Conservation (phyloP, 2,888 invertebrate genomes). For the Zaprionus obscuricornis region DNA sequence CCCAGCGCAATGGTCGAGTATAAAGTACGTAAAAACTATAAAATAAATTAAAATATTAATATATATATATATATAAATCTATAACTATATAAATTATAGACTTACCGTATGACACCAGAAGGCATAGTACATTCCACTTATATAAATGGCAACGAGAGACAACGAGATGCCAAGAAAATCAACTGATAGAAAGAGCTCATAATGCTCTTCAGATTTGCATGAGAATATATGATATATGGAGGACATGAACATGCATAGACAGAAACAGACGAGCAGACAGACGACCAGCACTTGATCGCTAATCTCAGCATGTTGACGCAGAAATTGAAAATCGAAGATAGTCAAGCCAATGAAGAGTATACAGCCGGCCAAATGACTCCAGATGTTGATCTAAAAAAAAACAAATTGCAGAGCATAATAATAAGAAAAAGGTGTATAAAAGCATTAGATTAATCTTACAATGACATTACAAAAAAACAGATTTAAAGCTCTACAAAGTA, state of each 20-base stretch:
- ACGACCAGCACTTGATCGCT: slow-evolving; percentile 94
- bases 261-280: slow-evolving; percentile 92
- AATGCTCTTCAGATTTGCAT: slow-evolving; percentile 94
- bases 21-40: slow-evolving; percentile 90
- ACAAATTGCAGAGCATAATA: too few species aligned
- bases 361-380: slow-evolving; percentile 96
- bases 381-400: slow-evolving; percentile 90
- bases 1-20: slow-evolving; percentile 92
- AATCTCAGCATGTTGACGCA: slow-evolving; percentile 90
- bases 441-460: too few species aligned
- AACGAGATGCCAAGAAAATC: slow-evolving; percentile 97
- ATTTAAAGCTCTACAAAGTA: too few species aligned
- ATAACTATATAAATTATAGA: too few species aligned
- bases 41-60: slow-evolving; percentile 11
- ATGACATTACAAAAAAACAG: too few species aligned
- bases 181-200: slow-evolving; percentile 93
- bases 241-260: slow-evolving; percentile 97
- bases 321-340: slow-evolving; percentile 91
- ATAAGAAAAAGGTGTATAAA: too few species aligned
- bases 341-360: slow-evolving; percentile 92
- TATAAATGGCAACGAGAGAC: slow-evolving; percentile 96
- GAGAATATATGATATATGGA: slow-evolving; percentile 97
- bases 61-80: too few species aligned
- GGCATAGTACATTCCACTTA: slow-evolving; percentile 97
- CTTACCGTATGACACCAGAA: slow-evolving; percentile 96